Percentiles rank a stretch among this genome's conserved stretches.
Conservation (phyloP, 2,888 invertebrate genomes). For the Sialis lutaria region DNA sequence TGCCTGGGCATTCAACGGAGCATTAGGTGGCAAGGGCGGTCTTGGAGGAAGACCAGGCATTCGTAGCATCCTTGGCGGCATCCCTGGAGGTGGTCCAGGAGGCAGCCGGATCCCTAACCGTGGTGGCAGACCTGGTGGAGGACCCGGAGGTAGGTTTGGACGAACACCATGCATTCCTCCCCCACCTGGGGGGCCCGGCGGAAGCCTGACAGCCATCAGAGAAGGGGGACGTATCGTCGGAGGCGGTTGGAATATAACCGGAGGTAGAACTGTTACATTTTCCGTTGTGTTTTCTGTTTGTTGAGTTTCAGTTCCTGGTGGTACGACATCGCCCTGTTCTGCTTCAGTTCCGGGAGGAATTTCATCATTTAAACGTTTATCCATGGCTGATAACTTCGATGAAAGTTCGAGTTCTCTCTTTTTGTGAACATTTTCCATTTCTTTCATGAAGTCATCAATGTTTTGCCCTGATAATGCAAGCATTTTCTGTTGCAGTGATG, state of each 20-base stretch:
- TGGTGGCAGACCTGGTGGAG: constrained; percentile 42
- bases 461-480: constrained; percentile 79
- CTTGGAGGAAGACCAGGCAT: constrained; percentile 39
- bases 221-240: constrained; percentile 27
- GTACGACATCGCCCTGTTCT: constrained; percentile 22
- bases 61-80: constrained; percentile 27
- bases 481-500: constrained; percentile 72
- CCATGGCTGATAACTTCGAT: constrained; percentile 34
- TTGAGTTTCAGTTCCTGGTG: constrained; percentile 27
- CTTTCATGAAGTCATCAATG: constrained; percentile 83
- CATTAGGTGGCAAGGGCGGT: constrained; percentile 13
- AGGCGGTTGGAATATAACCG: constrained; percentile 39
- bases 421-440: constrained; percentile 74
- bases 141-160: constrained; percentile 33
- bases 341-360: constrained; percentile 25
- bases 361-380: constrained; percentile 20
- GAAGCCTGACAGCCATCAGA: constrained; percentile 29
- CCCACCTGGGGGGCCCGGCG: constrained; percentile 37
- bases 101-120: constrained; percentile 46
- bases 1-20: constrained; percentile 15
- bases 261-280: constrained; percentile 23
- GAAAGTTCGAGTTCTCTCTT: constrained; percentile 52
- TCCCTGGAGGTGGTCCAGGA: constrained; percentile 46
- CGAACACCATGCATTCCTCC: constrained; percentile 33
- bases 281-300: constrained; percentile 15